Conservation (phyloP, 1,140 invertebrate species). For the Helicoverpa armigera region DNA sequence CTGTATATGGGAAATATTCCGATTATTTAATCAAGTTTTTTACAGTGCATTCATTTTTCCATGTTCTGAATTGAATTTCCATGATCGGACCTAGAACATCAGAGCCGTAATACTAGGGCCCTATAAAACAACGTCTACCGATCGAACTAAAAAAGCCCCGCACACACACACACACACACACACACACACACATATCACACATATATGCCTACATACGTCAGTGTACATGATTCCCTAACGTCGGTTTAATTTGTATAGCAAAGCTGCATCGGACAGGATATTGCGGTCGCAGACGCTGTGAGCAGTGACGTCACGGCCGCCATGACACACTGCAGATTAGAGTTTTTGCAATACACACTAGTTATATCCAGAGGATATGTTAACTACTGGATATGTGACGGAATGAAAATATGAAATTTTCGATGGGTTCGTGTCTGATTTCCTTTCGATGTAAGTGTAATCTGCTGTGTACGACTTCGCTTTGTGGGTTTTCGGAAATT, state of each 20-base stretch:
- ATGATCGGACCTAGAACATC: too few species aligned
- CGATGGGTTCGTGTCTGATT: too few species aligned
- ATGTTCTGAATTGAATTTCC: too few species aligned
- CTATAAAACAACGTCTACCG: too few species aligned
- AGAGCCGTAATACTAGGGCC: too few species aligned
- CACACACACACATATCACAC: neutral
- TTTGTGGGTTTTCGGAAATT: neutral
- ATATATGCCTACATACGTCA: constrained; percentile 9
- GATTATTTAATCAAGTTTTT: too few species aligned
- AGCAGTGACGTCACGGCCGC: constrained; percentile 40
- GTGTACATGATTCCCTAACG: constrained; percentile 36
- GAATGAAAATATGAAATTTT: too few species aligned
- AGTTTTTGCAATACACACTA: constrained; percentile 31
- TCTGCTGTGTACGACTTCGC: neutral
- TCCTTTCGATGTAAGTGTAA: too few species aligned
- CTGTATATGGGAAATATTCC: too few species aligned
- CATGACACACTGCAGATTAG: constrained; percentile 27
- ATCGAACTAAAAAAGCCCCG: constrained; percentile 7
- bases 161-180: neutral
- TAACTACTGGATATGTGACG: too few species aligned
- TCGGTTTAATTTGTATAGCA: constrained; percentile 51
- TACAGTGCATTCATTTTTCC: too few species aligned
- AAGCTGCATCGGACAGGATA: constrained; percentile 49
- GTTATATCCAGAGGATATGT: neutral
- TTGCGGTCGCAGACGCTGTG: constrained; percentile 48